Base-by-base conservation (phyloP, 2,888 invertebrate species). In the Blastobasis adustella region DNA sequence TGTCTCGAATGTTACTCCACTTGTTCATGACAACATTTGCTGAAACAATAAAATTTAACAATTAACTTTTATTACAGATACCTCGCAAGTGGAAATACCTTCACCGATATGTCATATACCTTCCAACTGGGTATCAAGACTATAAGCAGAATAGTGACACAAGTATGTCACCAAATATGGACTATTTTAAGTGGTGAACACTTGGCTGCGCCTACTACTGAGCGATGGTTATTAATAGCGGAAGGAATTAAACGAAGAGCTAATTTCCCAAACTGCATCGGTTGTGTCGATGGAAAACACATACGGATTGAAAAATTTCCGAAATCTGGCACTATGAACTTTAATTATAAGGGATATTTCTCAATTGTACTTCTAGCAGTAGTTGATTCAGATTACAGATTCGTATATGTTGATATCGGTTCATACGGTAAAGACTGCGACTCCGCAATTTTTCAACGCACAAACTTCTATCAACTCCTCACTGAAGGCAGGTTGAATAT, bases 371-470 rank as follows among this genome's bases (percentile, higher is more conserved):
- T 49, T n/a, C 9, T 44, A n/a, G 49, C 49, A 57, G 45, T 60
- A 9, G 59, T 60, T 53, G 59, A 65, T 52, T 61, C 60, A 10
- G 59, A 62, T 47, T 60, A 59, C 36, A 53, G 58, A 8, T 64
- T 64, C 61, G 42, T 52, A 38, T 10, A 37, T 7, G 49, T 56
- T 57, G 63, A 63, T 56, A 49, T 59, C 49, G 65, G 61, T 37
- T 56, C 58, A 57, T 60, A 59, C 49, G 65, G 61, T n/a, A 44
- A 62, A 50, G 60, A 62, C 50, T 60, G 65, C 57, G 63, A 63
- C 39, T 59, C 62, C 36, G 58, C 61, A 10, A 58, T 44, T 55
- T 62, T 60, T 36, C 54, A 60, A 60, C 37, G 50, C 41, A 50
- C 49, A 5, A 38, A 45, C 23, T 50, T 54, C 48, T 48, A 42